Conservation (phyloP, 2,797 vertebrate genomes). For the Crenuchus spilurus region DNA sequence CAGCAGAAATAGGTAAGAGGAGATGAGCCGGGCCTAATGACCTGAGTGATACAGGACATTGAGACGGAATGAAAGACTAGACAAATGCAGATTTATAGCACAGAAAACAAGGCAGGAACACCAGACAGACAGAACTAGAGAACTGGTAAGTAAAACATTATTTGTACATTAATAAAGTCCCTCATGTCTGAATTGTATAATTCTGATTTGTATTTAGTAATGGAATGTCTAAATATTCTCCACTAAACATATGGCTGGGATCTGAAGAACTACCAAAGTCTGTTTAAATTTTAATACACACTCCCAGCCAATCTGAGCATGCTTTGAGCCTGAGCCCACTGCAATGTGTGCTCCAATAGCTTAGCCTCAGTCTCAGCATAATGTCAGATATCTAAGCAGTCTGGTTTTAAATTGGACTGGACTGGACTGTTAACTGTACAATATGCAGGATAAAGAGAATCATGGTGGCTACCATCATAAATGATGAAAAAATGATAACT, state of each 20-base stretch:
- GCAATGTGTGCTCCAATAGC: too few relatives aligned
- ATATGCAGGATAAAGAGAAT: too few relatives aligned
- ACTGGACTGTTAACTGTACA: too few relatives aligned
- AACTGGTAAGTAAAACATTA: too few relatives aligned
- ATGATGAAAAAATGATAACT: too few relatives aligned
- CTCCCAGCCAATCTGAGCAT: background rate
- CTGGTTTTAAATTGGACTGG: too few relatives aligned
- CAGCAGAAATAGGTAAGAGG: conserved; percentile 27
- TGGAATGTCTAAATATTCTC: background rate
- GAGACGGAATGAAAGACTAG: background rate
- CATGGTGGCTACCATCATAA: too few relatives aligned
- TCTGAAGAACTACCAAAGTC: background rate
- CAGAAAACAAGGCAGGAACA: background rate
- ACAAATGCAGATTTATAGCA: background rate
- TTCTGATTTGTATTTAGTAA: background rate
- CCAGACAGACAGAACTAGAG: background rate
- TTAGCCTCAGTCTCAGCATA: background rate
- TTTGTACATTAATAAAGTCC: background rate
- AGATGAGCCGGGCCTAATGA: conserved; percentile 13
- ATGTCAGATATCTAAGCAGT: background rate
- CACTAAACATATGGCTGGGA: background rate
- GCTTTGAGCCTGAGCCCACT: background rate
- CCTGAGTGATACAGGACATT: background rate
- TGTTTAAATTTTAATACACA: background rate
- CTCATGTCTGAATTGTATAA: too few relatives aligned